Evolutionary conservation across 1,140 invertebrate species (phyloP).

Genomic region (Drosophila lini): DNA sequence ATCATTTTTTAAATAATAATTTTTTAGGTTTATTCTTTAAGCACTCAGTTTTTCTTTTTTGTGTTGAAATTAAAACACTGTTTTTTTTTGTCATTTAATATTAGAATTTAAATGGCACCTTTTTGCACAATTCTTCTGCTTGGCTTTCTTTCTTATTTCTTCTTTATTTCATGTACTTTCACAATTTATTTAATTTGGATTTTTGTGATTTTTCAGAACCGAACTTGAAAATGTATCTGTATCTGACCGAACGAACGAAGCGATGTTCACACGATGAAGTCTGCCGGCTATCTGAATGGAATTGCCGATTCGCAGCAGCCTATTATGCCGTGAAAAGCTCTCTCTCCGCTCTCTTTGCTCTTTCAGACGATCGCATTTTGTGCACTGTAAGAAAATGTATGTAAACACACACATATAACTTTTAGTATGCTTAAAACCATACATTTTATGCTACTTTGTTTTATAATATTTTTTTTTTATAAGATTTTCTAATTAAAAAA

Average conservation of each 20-base stretch:
- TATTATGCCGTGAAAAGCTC: constrained; percentile 14
- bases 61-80: not conserved
- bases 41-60: not conserved
- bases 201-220: not conserved
- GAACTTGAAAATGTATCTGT: constrained; percentile 12
- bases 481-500: no score
- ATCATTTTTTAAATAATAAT: not conserved
- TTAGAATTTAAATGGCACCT: not conserved
- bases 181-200: not conserved
- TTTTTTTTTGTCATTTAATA: not conserved
- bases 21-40: not conserved
- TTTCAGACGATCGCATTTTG: constrained; percentile 5
- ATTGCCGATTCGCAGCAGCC: constrained; percentile 18
- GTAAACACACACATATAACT: not conserved
- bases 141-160: not conserved
- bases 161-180: not conserved
- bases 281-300: constrained; percentile 21
- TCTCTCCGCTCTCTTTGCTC: constrained; percentile 8
- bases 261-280: constrained; percentile 7
- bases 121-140: not conserved
- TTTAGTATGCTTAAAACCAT: not conserved
- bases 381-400: not conserved
- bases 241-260: constrained; percentile 8
- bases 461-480: no score
- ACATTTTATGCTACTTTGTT: no score